Percentiles rank a stretch among this genome's conserved stretches.
Evolutionary conservation across 2,888 invertebrate species (phyloP).

Genomic region (Cryptocephalus primarius): DNA sequence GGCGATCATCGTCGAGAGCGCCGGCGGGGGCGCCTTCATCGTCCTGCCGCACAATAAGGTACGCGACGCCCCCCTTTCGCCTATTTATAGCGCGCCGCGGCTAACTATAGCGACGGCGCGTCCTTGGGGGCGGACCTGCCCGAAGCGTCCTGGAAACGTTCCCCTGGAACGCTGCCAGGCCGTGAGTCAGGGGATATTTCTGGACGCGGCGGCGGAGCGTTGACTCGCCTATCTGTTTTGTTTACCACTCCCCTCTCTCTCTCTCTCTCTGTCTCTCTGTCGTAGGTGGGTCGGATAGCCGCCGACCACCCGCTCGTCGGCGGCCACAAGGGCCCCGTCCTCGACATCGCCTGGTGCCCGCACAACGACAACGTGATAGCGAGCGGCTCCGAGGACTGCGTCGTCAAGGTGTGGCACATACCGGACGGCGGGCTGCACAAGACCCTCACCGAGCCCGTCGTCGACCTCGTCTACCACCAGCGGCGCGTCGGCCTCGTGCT

Average conservation of each 20-base stretch:
- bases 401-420: constrained; percentile 95
- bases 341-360: constrained; percentile 97
- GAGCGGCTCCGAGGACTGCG: constrained; percentile 93
- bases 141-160: no score
- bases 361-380: constrained; percentile 98
- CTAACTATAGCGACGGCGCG: no score
- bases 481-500: constrained; percentile 84
- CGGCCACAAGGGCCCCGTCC: constrained; percentile 92
- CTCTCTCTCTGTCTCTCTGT: no score
- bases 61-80: constrained; percentile 7
- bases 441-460: constrained; percentile 85
- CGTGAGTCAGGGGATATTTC: no score
- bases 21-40: constrained; percentile 92
- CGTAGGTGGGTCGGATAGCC: constrained; percentile 90
- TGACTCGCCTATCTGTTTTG: no score
- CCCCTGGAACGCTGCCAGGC: no score
- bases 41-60: constrained; percentile 90
- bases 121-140: no score
- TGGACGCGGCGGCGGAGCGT: no score
- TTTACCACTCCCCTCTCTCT: not conserved
- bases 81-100: not conserved
- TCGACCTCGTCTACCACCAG: constrained; percentile 87
- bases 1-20: constrained; percentile 94
- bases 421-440: constrained; percentile 82
- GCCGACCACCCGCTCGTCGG: constrained; percentile 91